These are phyloP conservation scores for Ephydatia muelleri DNA, from an alignment of 37 sponge, comb jelly and placozoan species.

Conservation along the genomic window DNA sequence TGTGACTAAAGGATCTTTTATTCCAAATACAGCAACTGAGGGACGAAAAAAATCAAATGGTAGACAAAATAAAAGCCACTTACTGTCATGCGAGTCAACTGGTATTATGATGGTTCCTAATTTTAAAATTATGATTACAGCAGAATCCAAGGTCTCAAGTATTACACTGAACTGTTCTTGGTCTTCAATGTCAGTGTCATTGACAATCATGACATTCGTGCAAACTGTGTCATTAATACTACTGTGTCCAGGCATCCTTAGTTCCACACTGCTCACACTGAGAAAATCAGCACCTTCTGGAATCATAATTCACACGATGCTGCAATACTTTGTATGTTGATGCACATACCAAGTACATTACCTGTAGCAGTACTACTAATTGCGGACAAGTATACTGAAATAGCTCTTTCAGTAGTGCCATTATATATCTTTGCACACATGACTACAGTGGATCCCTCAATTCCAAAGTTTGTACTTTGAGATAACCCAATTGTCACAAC, in stretches of 20 bases:
- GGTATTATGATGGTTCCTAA: neutral
- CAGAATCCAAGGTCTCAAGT: neutral
- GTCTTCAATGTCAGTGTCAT: neutral
- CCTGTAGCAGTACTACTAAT: neutral
- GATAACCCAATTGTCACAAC: neutral
- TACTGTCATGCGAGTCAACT: neutral
- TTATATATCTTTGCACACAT: neutral
- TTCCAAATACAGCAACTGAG: neutral
- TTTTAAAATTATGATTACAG: neutral
- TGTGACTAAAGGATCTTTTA: neutral
- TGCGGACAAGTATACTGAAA: neutral
- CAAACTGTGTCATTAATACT: neutral
- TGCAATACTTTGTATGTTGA: too few species aligned
- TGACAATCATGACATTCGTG: neutral
- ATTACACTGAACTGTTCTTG: neutral
- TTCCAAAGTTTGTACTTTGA: neutral
- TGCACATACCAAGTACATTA: neutral
- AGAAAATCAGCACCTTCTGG: neutral
- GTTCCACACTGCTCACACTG: neutral
- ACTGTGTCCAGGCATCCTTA: neutral
- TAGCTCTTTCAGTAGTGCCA: neutral
- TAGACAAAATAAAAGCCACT: neutral
- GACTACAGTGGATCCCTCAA: neutral
- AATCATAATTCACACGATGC: too few species aligned
- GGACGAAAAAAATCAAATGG: neutral